phyloP scores from a whole-genome alignment of 2,888 invertebrate genomes.

The Ctenicera cuprea region DNA sequence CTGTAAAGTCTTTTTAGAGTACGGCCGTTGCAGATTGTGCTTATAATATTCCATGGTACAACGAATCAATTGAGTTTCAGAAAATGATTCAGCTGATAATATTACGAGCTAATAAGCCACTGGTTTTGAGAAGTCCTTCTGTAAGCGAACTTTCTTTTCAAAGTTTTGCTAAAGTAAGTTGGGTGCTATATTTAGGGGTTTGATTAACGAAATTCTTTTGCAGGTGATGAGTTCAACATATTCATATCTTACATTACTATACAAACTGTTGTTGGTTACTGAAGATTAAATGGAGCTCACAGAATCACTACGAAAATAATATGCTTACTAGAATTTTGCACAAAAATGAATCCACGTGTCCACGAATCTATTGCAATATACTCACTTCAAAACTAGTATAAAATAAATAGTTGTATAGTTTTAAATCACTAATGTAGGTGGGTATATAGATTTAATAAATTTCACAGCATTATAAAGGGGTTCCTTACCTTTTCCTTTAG shows the following conservation, averaged over 20 bases:
- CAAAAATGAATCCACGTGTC: no score
- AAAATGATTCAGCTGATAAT: conserved; percentile 16
- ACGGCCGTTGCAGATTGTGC: background rate
- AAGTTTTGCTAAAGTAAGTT: conserved; percentile 16
- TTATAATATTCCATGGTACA: conserved; percentile 20
- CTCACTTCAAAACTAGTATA: no score
- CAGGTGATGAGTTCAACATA: conserved; percentile 23
- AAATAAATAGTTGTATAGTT: no score
- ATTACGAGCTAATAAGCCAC: conserved; percentile 1
- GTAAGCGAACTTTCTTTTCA: background rate
- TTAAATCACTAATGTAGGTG: no score
- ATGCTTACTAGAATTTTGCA: no score
- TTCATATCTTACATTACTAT: conserved; percentile 8
- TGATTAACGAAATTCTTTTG: background rate
- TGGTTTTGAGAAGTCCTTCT: background rate
- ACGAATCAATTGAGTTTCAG: conserved; percentile 16
- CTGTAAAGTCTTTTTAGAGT: conserved; percentile 5
- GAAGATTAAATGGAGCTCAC: background rate
- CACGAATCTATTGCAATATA: no score
- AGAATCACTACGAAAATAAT: no score
- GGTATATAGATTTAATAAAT: no score
- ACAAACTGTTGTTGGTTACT: background rate
- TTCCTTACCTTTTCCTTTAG: no score
- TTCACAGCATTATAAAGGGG: no score
- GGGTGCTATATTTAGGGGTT: background rate